phyloP scores from a whole-genome alignment of 2,113 vertebrate genomes.

The Glaucomys volans region DNA sequence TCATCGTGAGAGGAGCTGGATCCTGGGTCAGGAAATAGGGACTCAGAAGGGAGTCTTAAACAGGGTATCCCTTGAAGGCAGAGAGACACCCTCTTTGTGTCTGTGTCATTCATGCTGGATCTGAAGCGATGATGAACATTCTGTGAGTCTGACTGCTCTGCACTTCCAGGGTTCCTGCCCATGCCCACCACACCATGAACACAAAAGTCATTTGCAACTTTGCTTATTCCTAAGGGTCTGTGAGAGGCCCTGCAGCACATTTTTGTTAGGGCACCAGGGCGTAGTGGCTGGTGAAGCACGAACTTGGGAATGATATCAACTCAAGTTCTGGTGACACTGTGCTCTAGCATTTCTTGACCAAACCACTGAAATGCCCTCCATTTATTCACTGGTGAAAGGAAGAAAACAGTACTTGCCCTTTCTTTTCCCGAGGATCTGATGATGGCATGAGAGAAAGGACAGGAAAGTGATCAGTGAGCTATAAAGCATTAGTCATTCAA shows the following conservation, averaged over 20 bases:
- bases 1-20: neutral
- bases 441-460: neutral
- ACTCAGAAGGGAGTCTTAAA: neutral
- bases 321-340: neutral
- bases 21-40: neutral
- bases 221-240: neutral
- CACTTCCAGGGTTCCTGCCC: neutral
- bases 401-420: neutral
- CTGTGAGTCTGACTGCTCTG: neutral
- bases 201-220: no score
- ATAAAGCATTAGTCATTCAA: neutral
- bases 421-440: neutral
- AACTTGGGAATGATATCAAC: neutral
- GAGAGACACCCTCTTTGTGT: neutral
- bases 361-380: neutral
- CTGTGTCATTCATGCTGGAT: neutral
- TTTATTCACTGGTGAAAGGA: neutral
- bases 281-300: neutral
- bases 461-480: neutral
- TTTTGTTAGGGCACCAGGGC: neutral
- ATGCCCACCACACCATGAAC: accelerated
- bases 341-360: neutral
- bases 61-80: neutral
- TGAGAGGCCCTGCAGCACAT: neutral
- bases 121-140: neutral